A percentile compares a stretch with the other conserved stretches of the same genome.
Conservation (phyloP, 2,888 invertebrate genomes). For the Mylabris sibirica region DNA sequence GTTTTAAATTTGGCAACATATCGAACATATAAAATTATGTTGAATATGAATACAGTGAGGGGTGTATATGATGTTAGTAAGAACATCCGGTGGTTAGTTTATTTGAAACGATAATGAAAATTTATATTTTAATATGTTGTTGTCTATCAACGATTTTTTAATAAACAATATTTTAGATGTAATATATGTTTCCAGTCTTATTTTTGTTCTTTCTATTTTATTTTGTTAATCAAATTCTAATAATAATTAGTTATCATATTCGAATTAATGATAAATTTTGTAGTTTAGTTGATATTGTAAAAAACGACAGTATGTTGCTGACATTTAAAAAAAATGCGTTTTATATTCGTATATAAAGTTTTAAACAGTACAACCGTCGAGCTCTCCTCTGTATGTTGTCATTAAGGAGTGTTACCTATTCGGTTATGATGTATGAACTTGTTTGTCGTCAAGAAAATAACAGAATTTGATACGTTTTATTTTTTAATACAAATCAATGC, state of each 20-base stretch:
- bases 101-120: conserved; percentile 31
- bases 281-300: no score
- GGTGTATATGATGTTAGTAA: conserved; percentile 21
- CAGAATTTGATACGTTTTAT: conserved; percentile 31
- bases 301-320: conserved; percentile 44
- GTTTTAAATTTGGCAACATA: conserved; percentile 32
- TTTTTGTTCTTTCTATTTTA: neutral
- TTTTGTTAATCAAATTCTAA: neutral
- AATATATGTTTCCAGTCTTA: no score
- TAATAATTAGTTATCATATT: neutral
- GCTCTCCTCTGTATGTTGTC: conserved; percentile 35
- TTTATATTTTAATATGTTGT: conserved; percentile 31
- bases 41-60: conserved; percentile 25
- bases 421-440: conserved; percentile 38
- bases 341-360: conserved; percentile 41
- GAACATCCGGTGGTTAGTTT: conserved; percentile 30
- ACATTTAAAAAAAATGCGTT: conserved; percentile 48
- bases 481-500: conserved; percentile 4
- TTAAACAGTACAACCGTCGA: conserved; percentile 30
- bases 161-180: conserved; percentile 5
- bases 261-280: no score
- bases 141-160: conserved; percentile 21
- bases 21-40: conserved; percentile 23
- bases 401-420: conserved; percentile 41
- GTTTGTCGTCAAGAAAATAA: conserved; percentile 34